Percentiles rank a stretch among this genome's conserved stretches.
These are phyloP conservation scores for Leptoteleia sp. DNA, from an alignment of 1,140 invertebrate species.

Conservation along the genomic window DNA sequence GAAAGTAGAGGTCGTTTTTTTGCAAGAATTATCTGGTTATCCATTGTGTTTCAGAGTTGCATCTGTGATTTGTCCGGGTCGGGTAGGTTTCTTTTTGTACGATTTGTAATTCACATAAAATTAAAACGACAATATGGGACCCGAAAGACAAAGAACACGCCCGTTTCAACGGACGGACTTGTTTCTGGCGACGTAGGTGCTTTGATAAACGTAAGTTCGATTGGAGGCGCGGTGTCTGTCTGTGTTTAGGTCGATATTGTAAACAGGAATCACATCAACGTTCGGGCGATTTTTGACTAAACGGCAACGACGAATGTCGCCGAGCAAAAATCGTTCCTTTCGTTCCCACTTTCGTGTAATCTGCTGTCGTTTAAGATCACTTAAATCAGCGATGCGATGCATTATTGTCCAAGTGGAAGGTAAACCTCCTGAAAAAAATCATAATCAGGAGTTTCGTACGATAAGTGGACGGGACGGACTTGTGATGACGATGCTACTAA, in stretches of 20 bases:
- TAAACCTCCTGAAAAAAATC: constrained; percentile 77
- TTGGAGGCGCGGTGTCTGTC: constrained; percentile 36
- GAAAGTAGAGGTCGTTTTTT: constrained; percentile 10
- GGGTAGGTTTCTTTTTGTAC: no score
- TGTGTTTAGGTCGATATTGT: constrained; percentile 55
- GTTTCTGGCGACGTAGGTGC: constrained; percentile 7
- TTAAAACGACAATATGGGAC: no score
- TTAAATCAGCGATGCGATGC: constrained; percentile 75
- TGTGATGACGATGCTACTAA: constrained; percentile 13
- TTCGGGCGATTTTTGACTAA: constrained; percentile 63
- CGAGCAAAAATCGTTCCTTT: constrained; percentile 68
- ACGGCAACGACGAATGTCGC: constrained; percentile 63
- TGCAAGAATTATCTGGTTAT: constrained; percentile 7
- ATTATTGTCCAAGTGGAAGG: constrained; percentile 75
- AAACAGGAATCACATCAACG: constrained; percentile 59
- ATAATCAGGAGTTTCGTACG: constrained; percentile 70
- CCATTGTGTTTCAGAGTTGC: no score
- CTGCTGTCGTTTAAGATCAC: constrained; percentile 77
- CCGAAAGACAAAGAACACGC: constrained; percentile 31
- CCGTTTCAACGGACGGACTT: neutral
- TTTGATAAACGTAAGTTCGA: neutral
- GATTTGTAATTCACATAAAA: no score
- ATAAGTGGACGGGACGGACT: constrained; percentile 9
- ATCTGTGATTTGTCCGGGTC: no score
- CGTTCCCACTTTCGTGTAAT: constrained; percentile 76